Conservation (phyloP, 37 sponge, comb jelly and placozoan genomes). For the Cliona cf. orientalis region DNA sequence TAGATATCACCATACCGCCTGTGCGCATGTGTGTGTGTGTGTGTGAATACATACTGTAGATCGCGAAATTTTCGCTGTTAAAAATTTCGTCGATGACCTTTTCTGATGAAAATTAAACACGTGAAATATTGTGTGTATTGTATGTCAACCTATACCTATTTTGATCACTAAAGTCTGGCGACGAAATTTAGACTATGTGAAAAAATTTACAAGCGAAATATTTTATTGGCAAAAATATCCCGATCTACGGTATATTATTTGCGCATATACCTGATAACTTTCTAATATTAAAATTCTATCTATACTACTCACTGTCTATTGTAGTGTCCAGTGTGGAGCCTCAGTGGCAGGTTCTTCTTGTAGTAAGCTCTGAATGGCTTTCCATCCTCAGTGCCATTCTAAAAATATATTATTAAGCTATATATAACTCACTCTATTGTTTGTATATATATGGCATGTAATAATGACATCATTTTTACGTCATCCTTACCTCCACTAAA, state of each 20-base stretch:
- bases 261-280: no score
- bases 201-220: no score
- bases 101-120: no score
- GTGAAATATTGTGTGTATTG: no score
- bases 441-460: neutral
- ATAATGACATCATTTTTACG: neutral
- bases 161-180: no score
- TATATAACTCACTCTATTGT: neutral
- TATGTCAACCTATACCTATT: no score
- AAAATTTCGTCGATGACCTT: no score
- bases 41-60: neutral
- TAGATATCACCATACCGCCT: conserved; percentile 67
- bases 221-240: no score
- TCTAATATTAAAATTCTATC: no score
- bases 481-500: neutral
- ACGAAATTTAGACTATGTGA: no score
- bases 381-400: conserved; percentile 18
- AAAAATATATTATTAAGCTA: neutral
- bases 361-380: conserved; percentile 30
- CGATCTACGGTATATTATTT: no score
- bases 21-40: neutral
- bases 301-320: conserved; percentile 44
- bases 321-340: conserved; percentile 54
- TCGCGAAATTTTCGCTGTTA: no score
- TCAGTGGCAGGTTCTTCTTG: conserved; percentile 31